Conservation (phyloP, 2,113 vertebrate species). For the Xerus inauris region DNA sequence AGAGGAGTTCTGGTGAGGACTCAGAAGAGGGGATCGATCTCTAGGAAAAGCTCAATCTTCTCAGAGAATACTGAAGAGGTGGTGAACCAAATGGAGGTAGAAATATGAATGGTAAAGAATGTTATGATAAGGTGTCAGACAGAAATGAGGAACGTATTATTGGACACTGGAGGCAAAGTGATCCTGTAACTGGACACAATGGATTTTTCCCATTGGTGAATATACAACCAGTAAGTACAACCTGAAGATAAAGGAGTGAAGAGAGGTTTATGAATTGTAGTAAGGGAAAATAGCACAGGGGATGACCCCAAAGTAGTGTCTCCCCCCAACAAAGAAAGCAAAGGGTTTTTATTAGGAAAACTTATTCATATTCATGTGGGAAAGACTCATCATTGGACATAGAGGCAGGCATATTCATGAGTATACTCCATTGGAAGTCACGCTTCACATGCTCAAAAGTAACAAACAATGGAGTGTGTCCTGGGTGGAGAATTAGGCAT, state of each 20-base stretch:
- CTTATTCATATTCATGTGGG: neutral
- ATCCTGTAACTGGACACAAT: neutral
- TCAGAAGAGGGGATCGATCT: neutral
- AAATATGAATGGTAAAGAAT: neutral
- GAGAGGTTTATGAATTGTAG: neutral
- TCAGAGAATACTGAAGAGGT: neutral
- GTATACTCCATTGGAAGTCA: neutral
- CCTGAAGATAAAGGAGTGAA: neutral
- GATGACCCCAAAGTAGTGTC: neutral
- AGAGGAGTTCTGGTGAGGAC: neutral
- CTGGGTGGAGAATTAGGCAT: neutral
- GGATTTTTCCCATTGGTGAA: neutral
- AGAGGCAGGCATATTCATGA: neutral
- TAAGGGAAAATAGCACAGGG: neutral
- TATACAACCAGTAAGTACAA: neutral
- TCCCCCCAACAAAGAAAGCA: neutral
- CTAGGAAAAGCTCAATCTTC: too few species aligned
- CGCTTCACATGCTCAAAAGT: neutral
- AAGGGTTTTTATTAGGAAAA: neutral
- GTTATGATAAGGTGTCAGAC: neutral
- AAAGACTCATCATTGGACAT: neutral
- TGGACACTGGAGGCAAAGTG: neutral
- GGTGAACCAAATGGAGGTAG: neutral
- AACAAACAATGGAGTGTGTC: fast-evolving
- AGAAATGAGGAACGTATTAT: neutral